Percentiles rank a stretch among this genome's conserved stretches.
phyloP scores from a whole-genome alignment of 2,113 vertebrate genomes.

The Haliaeetus leucogaster region DNA sequence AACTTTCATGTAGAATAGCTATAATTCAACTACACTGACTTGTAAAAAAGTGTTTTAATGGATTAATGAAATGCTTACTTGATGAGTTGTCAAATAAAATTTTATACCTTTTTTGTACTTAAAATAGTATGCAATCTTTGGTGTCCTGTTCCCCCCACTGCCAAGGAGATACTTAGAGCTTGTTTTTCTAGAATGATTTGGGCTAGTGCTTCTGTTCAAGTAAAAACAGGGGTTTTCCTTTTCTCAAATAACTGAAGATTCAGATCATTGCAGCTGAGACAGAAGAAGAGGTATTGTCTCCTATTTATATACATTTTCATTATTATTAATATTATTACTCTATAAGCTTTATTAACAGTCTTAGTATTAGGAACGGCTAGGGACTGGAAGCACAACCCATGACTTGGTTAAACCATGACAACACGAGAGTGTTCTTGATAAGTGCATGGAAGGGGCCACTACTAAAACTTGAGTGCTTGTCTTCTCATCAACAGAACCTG shows the following conservation, averaged over 20 bases:
- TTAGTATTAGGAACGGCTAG: background rate
- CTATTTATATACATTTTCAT: background rate
- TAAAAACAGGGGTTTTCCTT: background rate
- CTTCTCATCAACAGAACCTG: background rate
- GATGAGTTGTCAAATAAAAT: slow-evolving; percentile 9
- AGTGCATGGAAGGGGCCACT: background rate
- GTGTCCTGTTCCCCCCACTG: rapidly evolving
- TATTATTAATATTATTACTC: background rate
- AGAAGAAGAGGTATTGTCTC: background rate
- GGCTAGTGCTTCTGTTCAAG: background rate
- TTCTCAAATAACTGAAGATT: background rate
- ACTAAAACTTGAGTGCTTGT: background rate
- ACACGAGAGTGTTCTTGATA: background rate
- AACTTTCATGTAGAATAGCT: background rate
- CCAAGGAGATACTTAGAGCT: background rate
- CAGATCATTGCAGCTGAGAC: background rate
- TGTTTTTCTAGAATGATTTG: background rate
- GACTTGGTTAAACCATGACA: background rate
- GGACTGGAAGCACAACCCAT: background rate
- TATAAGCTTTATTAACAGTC: background rate
- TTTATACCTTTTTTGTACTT: background rate
- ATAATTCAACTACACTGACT: background rate
- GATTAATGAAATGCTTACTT: background rate
- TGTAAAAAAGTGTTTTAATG: background rate
- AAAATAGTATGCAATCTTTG: background rate